Base-by-base conservation (phyloP, 2,888 invertebrate species). In the Hypomecis atomaria region DNA sequence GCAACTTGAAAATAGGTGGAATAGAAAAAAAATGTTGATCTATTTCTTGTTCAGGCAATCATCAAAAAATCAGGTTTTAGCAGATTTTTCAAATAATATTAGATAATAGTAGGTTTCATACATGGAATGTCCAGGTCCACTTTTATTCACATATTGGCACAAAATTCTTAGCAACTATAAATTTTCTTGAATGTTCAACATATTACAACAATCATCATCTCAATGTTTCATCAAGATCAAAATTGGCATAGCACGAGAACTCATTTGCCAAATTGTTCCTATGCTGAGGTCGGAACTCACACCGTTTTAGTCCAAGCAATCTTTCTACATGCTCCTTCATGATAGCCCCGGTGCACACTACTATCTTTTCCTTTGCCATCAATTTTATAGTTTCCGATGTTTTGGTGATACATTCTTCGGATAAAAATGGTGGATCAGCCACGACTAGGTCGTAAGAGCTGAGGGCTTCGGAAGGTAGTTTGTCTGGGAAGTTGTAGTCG, bases 401-500 rank as follows among this genome's bases (percentile, higher is more conserved):
- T 91, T 98, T 98, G 0, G 94, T 94, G 53, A 99, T 93, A 86
- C 99, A 99, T 83, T 99, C 99, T 73, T 97, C 96, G 0, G 98
- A 96, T 3, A 99, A 92, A 87, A 99, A 99, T 0, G 99, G 99
- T 0, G 99, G 99, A 90, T 99, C 99, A 0, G 96, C 97, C 59
- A 99, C 93, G 0, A 99, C 96, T 34, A 99, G 82, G 86, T 98
- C 97, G 84, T 96, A 98, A 50, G 90, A 83, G 33, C 89, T 88
- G 1, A 90, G 75, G 10, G 95, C 87, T 9, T 96, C 94, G 40
- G 91, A 82, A 0, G 96, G 95, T 10, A 97, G 78, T 53, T 94
- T 94, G 9, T 96, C 93, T 0, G 98, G 97, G 9, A 90, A 85
- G 76, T 97, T 97, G 84, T 98, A 99, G 87, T 99, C 98, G 80